Evolutionary conservation across 2,888 invertebrate genomes (phyloP).

Genomic region (Drosophila paracracens): DNA sequence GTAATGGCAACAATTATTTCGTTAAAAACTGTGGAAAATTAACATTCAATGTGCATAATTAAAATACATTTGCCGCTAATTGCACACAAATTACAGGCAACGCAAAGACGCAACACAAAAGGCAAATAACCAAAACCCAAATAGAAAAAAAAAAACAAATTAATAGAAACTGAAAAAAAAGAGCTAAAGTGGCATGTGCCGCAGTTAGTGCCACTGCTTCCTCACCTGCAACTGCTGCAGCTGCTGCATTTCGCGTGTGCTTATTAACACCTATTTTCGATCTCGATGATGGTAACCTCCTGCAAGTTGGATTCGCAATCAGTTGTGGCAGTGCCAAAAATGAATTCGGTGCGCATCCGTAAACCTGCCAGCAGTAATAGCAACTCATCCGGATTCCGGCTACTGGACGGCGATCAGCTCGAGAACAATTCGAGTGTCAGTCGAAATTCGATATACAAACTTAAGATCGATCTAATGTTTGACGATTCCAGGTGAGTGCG

Average conservation of each 20-base stretch:
- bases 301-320: slow-evolving; percentile 84
- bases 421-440: slow-evolving; percentile 85
- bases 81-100: slow-evolving; percentile 59
- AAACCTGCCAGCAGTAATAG: slow-evolving; percentile 81
- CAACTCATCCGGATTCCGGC: slow-evolving; percentile 84
- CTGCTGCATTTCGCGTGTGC: slow-evolving; percentile 38
- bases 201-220: slow-evolving; percentile 13
- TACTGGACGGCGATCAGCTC: slow-evolving; percentile 84
- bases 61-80: slow-evolving; percentile 77
- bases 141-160: slow-evolving; percentile 22
- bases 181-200: slow-evolving; percentile 35
- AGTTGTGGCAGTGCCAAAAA: slow-evolving; percentile 82
- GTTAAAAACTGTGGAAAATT: slow-evolving; percentile 69
- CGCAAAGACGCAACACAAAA: slow-evolving; percentile 19
- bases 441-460: slow-evolving; percentile 90
- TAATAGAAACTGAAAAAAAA: slow-evolving; percentile 29
- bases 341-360: slow-evolving; percentile 77
- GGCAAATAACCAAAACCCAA: slow-evolving; percentile 11
- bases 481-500: slow-evolving; percentile 88
- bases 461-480: slow-evolving; percentile 94
- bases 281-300: slow-evolving; percentile 84
- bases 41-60: slow-evolving; percentile 77
- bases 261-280: slow-evolving; percentile 11
- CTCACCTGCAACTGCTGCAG: neutral
- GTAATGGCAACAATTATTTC: slow-evolving; percentile 59